A percentile compares a stretch with the other conserved stretches of the same genome.
These are phyloP conservation scores for Ardeotis arabs DNA, from an alignment of 2,113 vertebrate genomes.

Conservation along the genomic window DNA sequence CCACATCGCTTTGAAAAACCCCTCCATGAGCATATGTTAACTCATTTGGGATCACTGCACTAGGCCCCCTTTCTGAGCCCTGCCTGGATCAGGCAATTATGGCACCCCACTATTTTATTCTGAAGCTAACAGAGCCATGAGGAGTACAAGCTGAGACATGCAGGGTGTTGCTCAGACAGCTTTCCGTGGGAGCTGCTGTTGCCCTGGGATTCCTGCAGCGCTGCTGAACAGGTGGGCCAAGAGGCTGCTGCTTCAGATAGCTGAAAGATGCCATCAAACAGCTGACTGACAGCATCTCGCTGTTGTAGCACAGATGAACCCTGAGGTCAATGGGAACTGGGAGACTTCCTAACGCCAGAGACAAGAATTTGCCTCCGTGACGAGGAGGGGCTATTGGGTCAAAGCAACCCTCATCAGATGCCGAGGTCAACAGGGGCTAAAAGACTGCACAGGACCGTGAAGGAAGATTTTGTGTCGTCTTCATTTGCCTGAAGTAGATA, in stretches of 20 bases:
- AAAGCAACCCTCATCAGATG: not conserved
- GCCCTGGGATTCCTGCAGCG: not conserved
- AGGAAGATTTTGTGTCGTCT: not conserved
- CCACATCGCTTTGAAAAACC: not conserved
- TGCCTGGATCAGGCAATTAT: not conserved
- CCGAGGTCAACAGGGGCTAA: not conserved
- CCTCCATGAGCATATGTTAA: not conserved
- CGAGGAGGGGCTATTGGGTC: not conserved
- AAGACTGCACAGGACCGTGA: not conserved
- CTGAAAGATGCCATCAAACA: not conserved
- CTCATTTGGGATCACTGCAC: not conserved
- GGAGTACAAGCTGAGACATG: not conserved
- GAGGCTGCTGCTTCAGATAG: accelerated
- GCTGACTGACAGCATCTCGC: not conserved
- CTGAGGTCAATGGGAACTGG: accelerated
- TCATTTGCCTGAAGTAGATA: not conserved
- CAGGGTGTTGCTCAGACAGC: not conserved
- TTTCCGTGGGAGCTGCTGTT: not conserved
- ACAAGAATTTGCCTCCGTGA: not conserved
- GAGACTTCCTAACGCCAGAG: not conserved
- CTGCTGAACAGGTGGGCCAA: not conserved
- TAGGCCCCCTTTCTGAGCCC: not conserved
- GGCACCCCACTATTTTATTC: not conserved
- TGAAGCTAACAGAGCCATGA: not conserved
- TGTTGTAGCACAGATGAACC: not conserved